Evolutionary conservation across 1,140 invertebrate genomes (phyloP), one percentile per base, ranked within the genome.

Genomic region (Melitaea cinxia): DNA sequence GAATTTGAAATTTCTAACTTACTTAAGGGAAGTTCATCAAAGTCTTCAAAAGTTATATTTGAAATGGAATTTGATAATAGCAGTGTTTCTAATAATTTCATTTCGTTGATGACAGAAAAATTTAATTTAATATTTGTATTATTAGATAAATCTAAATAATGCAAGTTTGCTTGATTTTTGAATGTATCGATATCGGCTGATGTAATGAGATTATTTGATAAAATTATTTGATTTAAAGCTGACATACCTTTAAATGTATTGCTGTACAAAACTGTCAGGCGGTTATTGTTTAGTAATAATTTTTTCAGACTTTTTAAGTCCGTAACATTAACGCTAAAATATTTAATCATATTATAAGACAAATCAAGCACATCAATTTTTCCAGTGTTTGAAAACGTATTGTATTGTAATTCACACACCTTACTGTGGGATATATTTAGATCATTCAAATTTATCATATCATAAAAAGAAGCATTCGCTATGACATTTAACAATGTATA

Each of bases 361-460:
- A 85, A 58, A 74, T 88, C 85, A 6, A 88, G 61, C 2, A 54
- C 63, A 60, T 69, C 57, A 23, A 88, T 56, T 5, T 65, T 54
- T 5, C 67, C 69, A 1, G 76, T 79, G 37, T 78, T 59, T 4
- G 55, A 57, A 59, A 88, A 85, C 14, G 76, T 54, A 64, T 83
- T 79, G 50, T 71, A 82, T 65, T 78, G 53, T 5, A 88, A 9
- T 23, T 68, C 61, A 19, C 30, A 61, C 21, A 88, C 55, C 15
- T 62, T 70, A 53, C 80, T 73, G 23, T 72, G 54, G 5, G 82
- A 85, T 33, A 83, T 70, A 62, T 85, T 85, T 2, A 88, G 53
- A 4, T 72, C 49, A 49, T 65, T 71, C 55, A 88, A 60, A 61
- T 70, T 39, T 4, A 26, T 37, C 85, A 88, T 84, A 15, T 73